These are phyloP conservation scores for Paracanthobrama guichenoti DNA, from an alignment of 2,113 vertebrate genomes.

Conservation along the genomic window DNA sequence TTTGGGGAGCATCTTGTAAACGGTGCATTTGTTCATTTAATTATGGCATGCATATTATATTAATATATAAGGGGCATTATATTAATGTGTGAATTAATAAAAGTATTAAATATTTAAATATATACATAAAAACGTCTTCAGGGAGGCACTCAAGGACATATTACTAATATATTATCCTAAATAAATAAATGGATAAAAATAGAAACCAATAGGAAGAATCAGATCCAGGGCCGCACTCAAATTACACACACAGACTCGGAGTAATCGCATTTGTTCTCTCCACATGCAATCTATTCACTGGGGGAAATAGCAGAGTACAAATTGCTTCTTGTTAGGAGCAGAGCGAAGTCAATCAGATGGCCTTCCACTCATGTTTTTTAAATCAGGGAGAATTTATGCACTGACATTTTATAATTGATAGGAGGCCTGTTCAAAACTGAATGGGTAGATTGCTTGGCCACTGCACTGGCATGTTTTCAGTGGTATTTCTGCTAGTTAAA, in stretches of 20 bases:
- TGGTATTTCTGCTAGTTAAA: background rate
- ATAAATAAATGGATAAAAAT: background rate
- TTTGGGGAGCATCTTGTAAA: background rate
- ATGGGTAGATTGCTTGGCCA: conserved; percentile 13
- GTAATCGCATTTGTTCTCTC: conserved; percentile 40
- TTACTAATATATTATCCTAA: background rate
- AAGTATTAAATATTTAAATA: background rate
- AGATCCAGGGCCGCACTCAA: background rate
- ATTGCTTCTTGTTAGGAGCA: conserved; percentile 42
- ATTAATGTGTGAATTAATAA: background rate
- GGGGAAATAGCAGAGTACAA: conserved; percentile 32
- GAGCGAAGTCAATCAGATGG: conserved; percentile 33
- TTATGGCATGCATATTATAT: background rate
- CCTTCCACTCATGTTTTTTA: conserved; percentile 38
- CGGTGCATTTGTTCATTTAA: background rate
- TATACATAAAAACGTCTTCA: background rate
- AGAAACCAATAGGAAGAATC: background rate
- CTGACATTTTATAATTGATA: conserved; percentile 41
- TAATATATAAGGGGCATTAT: background rate
- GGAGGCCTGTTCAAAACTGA: background rate
- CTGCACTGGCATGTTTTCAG: conserved; percentile 17
- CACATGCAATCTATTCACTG: conserved; percentile 36
- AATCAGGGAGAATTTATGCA: conserved; percentile 36
- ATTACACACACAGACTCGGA: conserved; percentile 22
- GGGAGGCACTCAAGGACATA: background rate